Evolutionary conservation across 2,797 vertebrate species (phyloP), one percentile per base, ranked within the genome.

Genomic region (Aotus griseimembra): DNA sequence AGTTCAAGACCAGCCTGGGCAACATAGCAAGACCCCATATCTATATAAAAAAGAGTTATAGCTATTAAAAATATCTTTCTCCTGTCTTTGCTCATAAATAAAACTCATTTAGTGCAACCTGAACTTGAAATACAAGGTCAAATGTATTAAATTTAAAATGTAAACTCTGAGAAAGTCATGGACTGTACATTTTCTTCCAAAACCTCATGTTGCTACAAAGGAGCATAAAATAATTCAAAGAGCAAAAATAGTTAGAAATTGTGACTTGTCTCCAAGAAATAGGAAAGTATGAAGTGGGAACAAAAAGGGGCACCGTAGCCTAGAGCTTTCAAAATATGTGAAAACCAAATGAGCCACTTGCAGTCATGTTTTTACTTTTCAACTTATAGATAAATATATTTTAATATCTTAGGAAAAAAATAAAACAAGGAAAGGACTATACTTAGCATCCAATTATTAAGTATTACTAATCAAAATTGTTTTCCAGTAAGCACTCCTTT

Each of bases 161-260:
- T 70, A 36, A 92, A 82, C 70, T 88, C 87, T 7, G n/a, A 97
- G 91, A 97, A 97, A 96, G 44, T 88, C 8, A 97, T 14, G 22
- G 22, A 70, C 70, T 88, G 2, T 33, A 36, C 2, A 17, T 55
- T 97, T 98, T 57, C 57, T 77, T 82, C 75, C n/a, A 24, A 93
- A 81, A 3, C 33, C 46, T 4, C 95, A 93, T 61, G 9, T 57
- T 96, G 76, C 88, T 95, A 80, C 96, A 97, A 97, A 81, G 90
- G 57, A 48, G 50, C 61, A 96, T 86, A 92, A 96, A 97, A 81
- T 76, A 93, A 96, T 90, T 33, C 83, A 96, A 98, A 97, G 30
- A 70, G 41, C 17, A 67, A 97, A 90, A 76, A 67, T 61, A 77
- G n/a, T 50, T 95, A 88, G 30, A 97, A 97, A 98, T 50, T 95